phyloP scores from a whole-genome alignment of 2,797 vertebrate genomes.

The Helicolenus hilgendorfi region DNA sequence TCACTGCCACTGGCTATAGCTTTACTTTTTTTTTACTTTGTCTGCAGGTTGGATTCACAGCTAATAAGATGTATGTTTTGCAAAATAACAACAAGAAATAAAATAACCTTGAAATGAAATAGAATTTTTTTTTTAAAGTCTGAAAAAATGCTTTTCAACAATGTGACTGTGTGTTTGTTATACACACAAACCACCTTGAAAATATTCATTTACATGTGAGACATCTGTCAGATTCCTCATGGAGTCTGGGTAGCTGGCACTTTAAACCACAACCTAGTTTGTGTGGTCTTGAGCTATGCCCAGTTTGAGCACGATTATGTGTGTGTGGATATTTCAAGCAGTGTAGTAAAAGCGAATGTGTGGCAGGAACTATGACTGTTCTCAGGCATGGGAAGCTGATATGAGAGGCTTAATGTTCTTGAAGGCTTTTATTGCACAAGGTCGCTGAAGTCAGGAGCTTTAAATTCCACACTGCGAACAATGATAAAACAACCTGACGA shows the following conservation, averaged over 20 bases:
- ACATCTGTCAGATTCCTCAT: conserved; percentile 21
- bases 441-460: conserved; percentile 64
- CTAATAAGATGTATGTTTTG: neutral
- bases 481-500: conserved; percentile 40
- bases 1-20: neutral
- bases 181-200: neutral
- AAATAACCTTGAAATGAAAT: neutral
- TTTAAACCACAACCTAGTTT: conserved; percentile 32
- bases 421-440: conserved; percentile 72
- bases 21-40: neutral
- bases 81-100: neutral
- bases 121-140: neutral
- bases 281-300: conserved; percentile 52
- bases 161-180: neutral
- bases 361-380: conserved; percentile 55
- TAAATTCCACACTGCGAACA: conserved; percentile 54
- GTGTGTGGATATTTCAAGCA: conserved; percentile 72
- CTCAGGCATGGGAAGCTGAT: conserved; percentile 66
- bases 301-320: conserved; percentile 55
- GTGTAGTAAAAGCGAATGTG: conserved; percentile 66
- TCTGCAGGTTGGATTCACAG: neutral
- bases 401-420: conserved; percentile 71
- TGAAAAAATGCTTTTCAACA: neutral
- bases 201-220: conserved; percentile 15
- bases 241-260: conserved; percentile 24